Percentiles rank a stretch among this genome's conserved stretches.
These are phyloP conservation scores for Trachelus tabidus DNA, from an alignment of 2,888 invertebrate genomes.

Conservation along the genomic window DNA sequence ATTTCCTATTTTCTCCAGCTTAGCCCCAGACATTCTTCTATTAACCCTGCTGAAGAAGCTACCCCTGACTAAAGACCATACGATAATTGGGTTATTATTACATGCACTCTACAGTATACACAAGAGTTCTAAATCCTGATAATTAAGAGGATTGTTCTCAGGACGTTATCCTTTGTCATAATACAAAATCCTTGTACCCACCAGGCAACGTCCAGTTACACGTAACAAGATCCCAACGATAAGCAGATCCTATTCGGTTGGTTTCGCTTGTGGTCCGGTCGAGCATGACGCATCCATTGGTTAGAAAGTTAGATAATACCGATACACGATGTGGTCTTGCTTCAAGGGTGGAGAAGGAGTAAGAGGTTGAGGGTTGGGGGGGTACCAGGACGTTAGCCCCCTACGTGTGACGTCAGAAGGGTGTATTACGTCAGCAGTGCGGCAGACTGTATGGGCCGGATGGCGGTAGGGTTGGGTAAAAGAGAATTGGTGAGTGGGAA, in stretches of 20 bases:
- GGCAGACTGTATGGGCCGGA: conserved; percentile 40
- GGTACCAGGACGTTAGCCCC: conserved; percentile 34
- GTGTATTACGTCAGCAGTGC: conserved; percentile 51
- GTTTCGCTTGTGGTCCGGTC: not conserved
- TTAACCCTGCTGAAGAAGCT: not conserved
- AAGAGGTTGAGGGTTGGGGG: conserved; percentile 14
- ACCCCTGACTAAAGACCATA: not conserved
- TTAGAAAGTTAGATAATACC: not conserved
- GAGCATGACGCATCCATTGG: not conserved
- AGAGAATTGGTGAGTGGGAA: not conserved
- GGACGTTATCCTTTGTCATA: not conserved
- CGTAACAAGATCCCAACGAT: not conserved
- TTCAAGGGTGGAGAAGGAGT: conserved; percentile 8
- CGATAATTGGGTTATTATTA: not conserved
- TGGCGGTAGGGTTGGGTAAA: not conserved
- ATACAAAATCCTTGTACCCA: not conserved
- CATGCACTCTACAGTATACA: not conserved
- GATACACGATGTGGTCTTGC: not conserved
- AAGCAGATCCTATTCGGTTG: not conserved
- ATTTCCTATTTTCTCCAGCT: not conserved
- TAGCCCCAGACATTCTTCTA: not conserved
- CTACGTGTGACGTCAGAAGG: conserved; percentile 47
- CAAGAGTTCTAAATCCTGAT: not conserved
- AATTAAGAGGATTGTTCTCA: not conserved
- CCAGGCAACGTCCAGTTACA: not conserved